phyloP scores from a whole-genome alignment of 2,888 invertebrate genomes.

The Aspidiotus destructor region DNA sequence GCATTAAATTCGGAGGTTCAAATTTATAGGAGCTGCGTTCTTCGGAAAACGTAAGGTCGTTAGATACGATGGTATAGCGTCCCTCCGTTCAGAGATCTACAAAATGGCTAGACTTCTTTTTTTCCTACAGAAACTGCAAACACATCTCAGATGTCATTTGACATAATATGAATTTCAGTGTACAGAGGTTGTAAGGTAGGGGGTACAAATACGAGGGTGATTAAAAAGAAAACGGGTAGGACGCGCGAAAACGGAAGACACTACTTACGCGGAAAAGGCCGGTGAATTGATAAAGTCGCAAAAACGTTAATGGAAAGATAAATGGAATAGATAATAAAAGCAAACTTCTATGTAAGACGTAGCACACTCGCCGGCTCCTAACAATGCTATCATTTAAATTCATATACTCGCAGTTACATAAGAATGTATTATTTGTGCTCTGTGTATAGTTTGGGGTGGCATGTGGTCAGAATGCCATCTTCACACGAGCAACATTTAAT shows the following conservation, averaged over 20 bases:
- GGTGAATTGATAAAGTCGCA: conserved; percentile 31
- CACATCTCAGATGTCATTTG: conserved; percentile 30
- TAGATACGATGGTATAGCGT: no score
- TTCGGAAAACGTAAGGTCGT: background rate
- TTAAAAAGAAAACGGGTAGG: no score
- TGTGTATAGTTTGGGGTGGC: no score
- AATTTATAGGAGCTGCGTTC: background rate
- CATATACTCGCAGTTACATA: no score
- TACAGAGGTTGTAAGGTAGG: no score
- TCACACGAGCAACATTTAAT: no score
- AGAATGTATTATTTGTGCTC: no score
- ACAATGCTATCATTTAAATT: no score
- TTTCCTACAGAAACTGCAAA: conserved; percentile 1
- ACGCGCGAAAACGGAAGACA: conserved; percentile 12
- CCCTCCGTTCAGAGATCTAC: no score
- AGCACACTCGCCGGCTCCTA: no score
- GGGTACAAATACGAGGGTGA: conserved; percentile 15
- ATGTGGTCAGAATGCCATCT: no score
- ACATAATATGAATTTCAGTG: no score
- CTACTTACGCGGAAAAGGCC: background rate
- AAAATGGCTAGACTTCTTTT: background rate
- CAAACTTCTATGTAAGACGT: background rate
- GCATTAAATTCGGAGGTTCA: background rate
- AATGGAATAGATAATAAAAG: conserved; percentile 28
- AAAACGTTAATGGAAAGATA: conserved; percentile 33